Percentiles rank a stretch among this genome's conserved stretches.
These are phyloP conservation scores for Mastomys natalensis DNA, from an alignment of 2,113 vertebrate genomes.

Conservation along the genomic window DNA sequence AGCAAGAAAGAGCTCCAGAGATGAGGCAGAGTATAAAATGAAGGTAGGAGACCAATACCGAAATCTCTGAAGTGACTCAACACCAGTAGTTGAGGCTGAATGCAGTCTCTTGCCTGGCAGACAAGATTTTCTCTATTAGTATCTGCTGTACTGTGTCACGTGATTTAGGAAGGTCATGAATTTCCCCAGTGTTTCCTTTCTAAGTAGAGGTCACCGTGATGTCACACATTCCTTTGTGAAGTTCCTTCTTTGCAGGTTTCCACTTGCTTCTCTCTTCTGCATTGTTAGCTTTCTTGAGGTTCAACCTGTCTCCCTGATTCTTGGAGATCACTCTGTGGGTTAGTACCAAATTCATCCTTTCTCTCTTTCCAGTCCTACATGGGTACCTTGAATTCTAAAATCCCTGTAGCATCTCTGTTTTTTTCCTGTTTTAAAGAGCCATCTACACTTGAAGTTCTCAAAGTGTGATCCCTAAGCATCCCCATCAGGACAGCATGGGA, in stretches of 20 bases:
- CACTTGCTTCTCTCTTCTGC: background rate
- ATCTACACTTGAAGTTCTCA: background rate
- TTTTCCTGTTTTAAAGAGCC: background rate
- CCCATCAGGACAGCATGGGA: background rate
- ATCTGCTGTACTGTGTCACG: background rate
- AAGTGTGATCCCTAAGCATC: background rate
- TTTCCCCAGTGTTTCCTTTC: background rate
- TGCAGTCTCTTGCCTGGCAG: background rate
- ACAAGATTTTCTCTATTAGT: background rate
- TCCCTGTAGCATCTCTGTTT: background rate
- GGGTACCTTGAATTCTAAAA: background rate
- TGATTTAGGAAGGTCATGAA: background rate
- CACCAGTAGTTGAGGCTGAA: background rate
- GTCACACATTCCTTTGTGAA: background rate
- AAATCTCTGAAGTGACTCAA: background rate
- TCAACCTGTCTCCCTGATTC: background rate
- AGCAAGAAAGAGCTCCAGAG: background rate
- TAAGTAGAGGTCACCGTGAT: slow-evolving; percentile 4
- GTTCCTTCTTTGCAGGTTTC: background rate
- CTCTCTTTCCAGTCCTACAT: background rate
- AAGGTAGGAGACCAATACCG: background rate
- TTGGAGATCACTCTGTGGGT: background rate
- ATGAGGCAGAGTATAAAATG: background rate
- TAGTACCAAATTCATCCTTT: fast-evolving
- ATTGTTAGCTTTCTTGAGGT: fast-evolving